These are phyloP conservation scores for Leptinotarsa tumamoca DNA, from an alignment of 2,888 invertebrate genomes.

Conservation along the genomic window DNA sequence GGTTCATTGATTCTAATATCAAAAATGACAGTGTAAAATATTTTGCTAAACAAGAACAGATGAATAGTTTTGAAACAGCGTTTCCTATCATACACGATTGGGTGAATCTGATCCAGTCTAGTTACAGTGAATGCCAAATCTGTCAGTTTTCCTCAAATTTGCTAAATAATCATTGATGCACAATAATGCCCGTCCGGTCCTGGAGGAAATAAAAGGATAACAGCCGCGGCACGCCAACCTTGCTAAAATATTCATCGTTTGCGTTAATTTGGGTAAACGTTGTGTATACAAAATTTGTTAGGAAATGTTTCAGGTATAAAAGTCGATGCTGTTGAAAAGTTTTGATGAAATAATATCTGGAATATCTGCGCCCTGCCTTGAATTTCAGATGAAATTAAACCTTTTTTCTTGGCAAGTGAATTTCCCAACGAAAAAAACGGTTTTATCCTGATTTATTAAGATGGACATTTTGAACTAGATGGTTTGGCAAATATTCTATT, in stretches of 20 bases:
- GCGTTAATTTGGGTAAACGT: conserved; percentile 10
- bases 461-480: too few relatives aligned
- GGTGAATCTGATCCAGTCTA: too few relatives aligned
- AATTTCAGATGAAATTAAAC: background rate
- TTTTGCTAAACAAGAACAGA: background rate
- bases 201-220: conserved; percentile 1
- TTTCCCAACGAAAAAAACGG: too few relatives aligned
- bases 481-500: too few relatives aligned
- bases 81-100: too few relatives aligned
- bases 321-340: conserved; percentile 3
- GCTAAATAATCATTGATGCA: background rate
- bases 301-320: background rate
- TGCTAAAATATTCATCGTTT: conserved; percentile 6
- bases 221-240: conserved; percentile 5
- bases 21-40: background rate
- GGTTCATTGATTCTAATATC: background rate
- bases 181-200: background rate
- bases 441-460: too few relatives aligned
- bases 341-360: conserved; percentile 7
- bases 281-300: conserved; percentile 1
- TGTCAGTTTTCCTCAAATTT: too few relatives aligned
- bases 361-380: background rate
- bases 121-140: too few relatives aligned
- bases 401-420: background rate
- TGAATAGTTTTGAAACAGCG: too few relatives aligned